Conservation (phyloP, 1,140 invertebrate species). For the Yoshiicerus persimilis region DNA sequence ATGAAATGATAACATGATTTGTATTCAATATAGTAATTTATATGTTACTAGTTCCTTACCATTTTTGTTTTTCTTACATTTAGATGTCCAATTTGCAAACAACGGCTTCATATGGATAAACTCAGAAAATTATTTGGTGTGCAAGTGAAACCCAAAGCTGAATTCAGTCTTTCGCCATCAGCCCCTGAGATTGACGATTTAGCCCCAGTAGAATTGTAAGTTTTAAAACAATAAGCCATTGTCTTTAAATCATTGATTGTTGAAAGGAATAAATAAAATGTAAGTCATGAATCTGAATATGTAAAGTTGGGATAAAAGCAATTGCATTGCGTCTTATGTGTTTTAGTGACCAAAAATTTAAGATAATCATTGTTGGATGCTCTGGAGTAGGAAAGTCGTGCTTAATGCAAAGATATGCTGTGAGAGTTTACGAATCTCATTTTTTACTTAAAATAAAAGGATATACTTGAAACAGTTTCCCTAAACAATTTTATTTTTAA, state of each 20-base stretch:
- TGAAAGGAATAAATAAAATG: too few species aligned
- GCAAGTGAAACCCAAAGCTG: slow-evolving; percentile 23
- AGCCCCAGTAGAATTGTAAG: not conserved
- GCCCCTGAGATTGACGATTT: not conserved
- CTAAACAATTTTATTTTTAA: not conserved
- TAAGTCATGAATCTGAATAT: too few species aligned
- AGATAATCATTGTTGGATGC: slow-evolving; percentile 47
- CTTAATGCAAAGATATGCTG: slow-evolving; percentile 43
- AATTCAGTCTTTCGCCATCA: not conserved
- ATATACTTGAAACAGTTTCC: not conserved
- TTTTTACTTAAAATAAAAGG: not conserved
- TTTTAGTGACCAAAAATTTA: slow-evolving; percentile 47
- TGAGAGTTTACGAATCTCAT: not conserved
- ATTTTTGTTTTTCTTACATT: too few species aligned
- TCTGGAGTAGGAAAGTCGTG: slow-evolving; percentile 44
- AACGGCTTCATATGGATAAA: slow-evolving; percentile 28
- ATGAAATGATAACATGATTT: not conserved
- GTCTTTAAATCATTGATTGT: too few species aligned
- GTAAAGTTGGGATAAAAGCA: too few species aligned
- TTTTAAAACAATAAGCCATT: too few species aligned
- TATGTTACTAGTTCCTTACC: too few species aligned
- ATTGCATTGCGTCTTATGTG: not conserved
- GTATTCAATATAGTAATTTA: not conserved
- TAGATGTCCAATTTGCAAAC: slow-evolving; percentile 45
- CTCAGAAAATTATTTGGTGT: slow-evolving; percentile 41